Conservation (phyloP, 2,113 vertebrate species). For the Mugil cephalus region DNA sequence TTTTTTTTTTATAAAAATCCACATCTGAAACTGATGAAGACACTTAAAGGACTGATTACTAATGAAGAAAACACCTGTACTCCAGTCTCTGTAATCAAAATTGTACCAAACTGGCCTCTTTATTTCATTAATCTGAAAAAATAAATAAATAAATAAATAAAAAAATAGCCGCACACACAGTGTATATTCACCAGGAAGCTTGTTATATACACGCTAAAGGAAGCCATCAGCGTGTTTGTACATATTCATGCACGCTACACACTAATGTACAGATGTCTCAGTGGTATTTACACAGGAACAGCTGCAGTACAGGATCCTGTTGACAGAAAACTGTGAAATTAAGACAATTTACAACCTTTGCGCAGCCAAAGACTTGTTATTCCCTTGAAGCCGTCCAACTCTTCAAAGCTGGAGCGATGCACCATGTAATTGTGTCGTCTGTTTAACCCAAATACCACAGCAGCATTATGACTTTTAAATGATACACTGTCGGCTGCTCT, state of each 20-base stretch:
- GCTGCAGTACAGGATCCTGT: slow-evolving; percentile 5
- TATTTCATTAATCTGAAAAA: no score
- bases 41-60: no score
- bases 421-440: slow-evolving; percentile 21
- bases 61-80: no score
- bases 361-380: not conserved
- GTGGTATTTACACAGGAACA: slow-evolving; percentile 20
- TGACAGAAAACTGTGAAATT: slow-evolving; percentile 23
- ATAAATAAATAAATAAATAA: no score
- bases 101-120: no score
- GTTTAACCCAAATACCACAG: slow-evolving; percentile 43
- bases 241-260: not conserved
- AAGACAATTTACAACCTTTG: slow-evolving; percentile 32
- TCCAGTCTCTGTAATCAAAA: no score
- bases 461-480: not conserved
- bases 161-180: not conserved
- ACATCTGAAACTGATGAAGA: no score
- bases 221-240: slow-evolving; percentile 15
- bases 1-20: no score
- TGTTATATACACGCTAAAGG: not conserved
- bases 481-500: not conserved
- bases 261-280: not conserved
- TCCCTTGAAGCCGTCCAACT: not conserved
- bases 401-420: slow-evolving; percentile 15
- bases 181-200: slow-evolving; percentile 1